Evolutionary conservation across 2,797 vertebrate genomes (phyloP), one percentile per base, ranked within the genome.

Genomic region (Pristis pectinata): DNA sequence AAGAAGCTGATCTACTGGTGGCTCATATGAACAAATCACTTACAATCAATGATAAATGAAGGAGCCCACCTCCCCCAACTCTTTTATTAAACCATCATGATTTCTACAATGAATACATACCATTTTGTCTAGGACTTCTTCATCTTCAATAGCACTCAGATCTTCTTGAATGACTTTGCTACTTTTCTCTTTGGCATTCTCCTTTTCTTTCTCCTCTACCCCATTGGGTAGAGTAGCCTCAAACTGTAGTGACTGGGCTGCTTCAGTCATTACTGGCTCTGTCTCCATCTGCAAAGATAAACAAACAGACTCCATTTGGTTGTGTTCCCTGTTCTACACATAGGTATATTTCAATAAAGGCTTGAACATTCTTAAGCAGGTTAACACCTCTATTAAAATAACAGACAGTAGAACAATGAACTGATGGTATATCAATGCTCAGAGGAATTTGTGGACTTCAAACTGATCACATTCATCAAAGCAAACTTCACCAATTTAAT

Each of bases 101-200:
- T n/a, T n/a, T 94, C 15, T 83, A 44, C 19, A 44, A 77, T 64
- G 44, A 41, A 82, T 37, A 83, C 53, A 41, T 97, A 99, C 99
- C 99, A 99, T 99, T 97, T 98, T 99, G 97, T 99, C 99, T 95
- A 99, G 97, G 94, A 98, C 96, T 30, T 98, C 97, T 95, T 99
- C 99, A 5, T 99, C 99, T 95, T 99, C 98, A 0, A 99, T 98
- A 87, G 97, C 97, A 92, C 96, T 97, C 95, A 99, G 97, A 95
- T 98, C 98, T 94, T 98, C 98, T 0, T 97, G 30, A 0, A 97
- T 98, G 95, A 99, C 95, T 15, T 97, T 98, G 95, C 96, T 97
- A 0, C 95, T 96, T 94, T 76, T 95, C 53, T 97, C 97, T 0
- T 95, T 95, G 0, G 96, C 96, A 96, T 96, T 97, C 91, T 94